Evolutionary conservation across 2,797 vertebrate genomes (phyloP).

Genomic region (Cryptoprocta ferox): DNA sequence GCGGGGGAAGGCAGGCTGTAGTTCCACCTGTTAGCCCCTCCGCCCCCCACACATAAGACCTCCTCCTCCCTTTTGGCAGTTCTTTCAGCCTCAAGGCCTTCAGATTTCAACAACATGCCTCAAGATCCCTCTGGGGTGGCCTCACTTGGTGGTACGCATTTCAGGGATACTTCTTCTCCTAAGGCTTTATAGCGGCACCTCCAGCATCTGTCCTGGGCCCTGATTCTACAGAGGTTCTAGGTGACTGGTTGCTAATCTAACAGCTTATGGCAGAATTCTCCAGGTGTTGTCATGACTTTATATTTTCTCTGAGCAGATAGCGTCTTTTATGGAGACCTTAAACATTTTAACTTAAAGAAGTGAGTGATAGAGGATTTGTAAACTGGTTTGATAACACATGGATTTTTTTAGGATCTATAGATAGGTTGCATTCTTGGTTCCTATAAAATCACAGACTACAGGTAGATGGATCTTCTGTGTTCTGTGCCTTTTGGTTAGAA

Average conservation of each 20-base stretch:
- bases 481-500: not conserved
- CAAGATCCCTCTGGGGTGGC: accelerated
- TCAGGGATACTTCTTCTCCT: not conserved
- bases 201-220: not conserved
- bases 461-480: not conserved
- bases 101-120: not conserved
- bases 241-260: not conserved
- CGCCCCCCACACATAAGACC: accelerated
- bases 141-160: not conserved
- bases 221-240: not conserved
- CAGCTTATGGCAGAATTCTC: not conserved
- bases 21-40: not conserved
- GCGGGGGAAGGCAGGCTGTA: not conserved
- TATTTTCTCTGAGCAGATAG: not conserved
- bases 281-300: not conserved
- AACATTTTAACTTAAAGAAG: not conserved
- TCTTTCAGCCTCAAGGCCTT: not conserved
- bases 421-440: not conserved
- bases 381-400: not conserved
- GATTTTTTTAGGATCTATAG: not conserved
- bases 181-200: not conserved
- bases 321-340: not conserved
- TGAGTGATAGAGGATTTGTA: not conserved
- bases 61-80: not conserved
- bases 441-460: not conserved